Evolutionary conservation across 2,113 vertebrate species (phyloP).

Genomic region (Coturnix japonica): DNA sequence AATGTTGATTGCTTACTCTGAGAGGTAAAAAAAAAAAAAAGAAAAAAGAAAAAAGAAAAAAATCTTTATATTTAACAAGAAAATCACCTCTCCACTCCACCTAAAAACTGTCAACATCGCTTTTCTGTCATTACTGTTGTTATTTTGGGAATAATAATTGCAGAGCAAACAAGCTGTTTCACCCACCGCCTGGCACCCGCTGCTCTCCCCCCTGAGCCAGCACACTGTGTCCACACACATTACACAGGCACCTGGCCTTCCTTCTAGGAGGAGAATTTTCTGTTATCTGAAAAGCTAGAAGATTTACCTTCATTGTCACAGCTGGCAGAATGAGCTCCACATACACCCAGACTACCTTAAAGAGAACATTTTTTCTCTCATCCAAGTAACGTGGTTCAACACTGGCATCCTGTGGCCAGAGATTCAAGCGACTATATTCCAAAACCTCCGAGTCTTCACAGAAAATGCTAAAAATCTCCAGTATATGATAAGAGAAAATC

Average conservation of each 20-base stretch:
- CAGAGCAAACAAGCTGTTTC: not conserved
- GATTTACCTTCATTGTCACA: slow-evolving; percentile 48
- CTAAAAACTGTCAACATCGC: not conserved
- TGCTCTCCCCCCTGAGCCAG: not conserved
- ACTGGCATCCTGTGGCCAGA: slow-evolving; percentile 83
- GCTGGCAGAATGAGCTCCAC: slow-evolving; percentile 24
- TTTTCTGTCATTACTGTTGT: not conserved
- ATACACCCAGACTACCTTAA: slow-evolving; percentile 55
- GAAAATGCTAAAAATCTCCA: slow-evolving; percentile 12
- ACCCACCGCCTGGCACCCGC: not conserved
- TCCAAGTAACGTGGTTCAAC: slow-evolving; percentile 71
- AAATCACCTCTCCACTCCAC: not conserved
- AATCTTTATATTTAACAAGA: not conserved
- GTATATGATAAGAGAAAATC: not conserved
- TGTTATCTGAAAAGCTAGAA: slow-evolving; percentile 32
- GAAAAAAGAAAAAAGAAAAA: too few relatives aligned
- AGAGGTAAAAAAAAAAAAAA: not conserved
- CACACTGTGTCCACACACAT: not conserved
- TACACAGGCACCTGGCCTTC: not conserved
- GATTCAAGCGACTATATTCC: slow-evolving; percentile 39
- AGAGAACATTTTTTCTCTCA: slow-evolving; percentile 43
- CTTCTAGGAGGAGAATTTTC: not conserved
- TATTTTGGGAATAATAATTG: not conserved
- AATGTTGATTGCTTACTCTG: not conserved
- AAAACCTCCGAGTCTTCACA: slow-evolving; percentile 3